Evolutionary conservation across 2,113 vertebrate species (phyloP), one percentile per base, ranked within the genome.

Genomic region (Maccullochella peelii): DNA sequence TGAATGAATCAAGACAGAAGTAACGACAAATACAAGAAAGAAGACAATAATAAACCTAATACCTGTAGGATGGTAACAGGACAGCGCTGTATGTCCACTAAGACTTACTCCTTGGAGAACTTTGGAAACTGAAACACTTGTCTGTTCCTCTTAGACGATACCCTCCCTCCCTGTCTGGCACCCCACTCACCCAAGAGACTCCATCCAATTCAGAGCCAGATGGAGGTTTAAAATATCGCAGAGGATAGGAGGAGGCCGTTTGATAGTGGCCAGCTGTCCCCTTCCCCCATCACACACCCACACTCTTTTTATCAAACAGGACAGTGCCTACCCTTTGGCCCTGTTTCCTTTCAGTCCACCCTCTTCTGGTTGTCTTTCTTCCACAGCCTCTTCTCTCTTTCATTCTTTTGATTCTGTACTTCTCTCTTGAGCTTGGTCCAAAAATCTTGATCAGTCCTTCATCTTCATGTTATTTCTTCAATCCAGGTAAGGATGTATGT

Each of bases 221-320:
- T 77, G 84, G 72, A 57, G 81, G 92, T 93, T 96, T 94, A 95
- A 96, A 96, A 96, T 95, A 96, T 93, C 93, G 12, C 85, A 21
- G 73, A 69, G 85, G 76, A 83, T 1, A 88, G 33, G 33, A 33
- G 33, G 33, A 33, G 83, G 69, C 86, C 1, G 77, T 59, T 38
- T 66, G 71, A 89, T 82, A 74, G 88, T 36, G 70, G 86, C 54
- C 92, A 94, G 94, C 95, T 96, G 95, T 94, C 82, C 82, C 86
- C 93, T 76, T 74, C 68, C 86, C 80, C 49, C 20, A 40, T 27
- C 72, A 40, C 25, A 0, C 69, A 52, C 80, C 14, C 55, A n/a
- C 23, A 16, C 40, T 42, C 11, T 33, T 73, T 70, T 73, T 70
- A 63, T 84, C 79, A 68, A 30, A 59, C 44, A 66, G 21, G 58